Base-by-base conservation (phyloP, 2,113 vertebrate genomes). In the Labeo catla region DNA sequence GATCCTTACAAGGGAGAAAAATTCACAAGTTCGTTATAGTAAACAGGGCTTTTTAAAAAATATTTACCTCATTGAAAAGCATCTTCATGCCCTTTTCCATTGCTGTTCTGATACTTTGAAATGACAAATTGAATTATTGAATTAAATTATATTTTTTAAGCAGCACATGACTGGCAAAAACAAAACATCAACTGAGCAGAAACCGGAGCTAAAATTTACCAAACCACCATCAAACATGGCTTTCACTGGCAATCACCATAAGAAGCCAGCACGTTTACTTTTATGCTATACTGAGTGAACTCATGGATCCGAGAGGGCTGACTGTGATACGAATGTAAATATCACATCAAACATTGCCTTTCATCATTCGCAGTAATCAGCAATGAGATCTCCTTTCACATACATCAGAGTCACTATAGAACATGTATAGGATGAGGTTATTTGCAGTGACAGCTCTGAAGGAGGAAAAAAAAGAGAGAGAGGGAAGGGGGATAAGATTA, bases 401-500 rank as follows among this genome's bases (percentile, higher is more conserved):
- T 34, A 47, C 61, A 72, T 70, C 36, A 83, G 68, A 74, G 72
- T 76, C n/a, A 76, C 11, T 49, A 74, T 47, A 47, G 70, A 47
- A 73, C 11, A 76, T 13, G 68, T 39, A 84, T 16, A 59, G n/a
- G 63, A 70, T 57, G n/a, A 85, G 52, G 57, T 43, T 45, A 49
- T 47, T 50, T 79, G 34, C 28, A 54, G 12, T 23, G 47, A 52
- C 47, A 0, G 47, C 45, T 73, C n/a, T 47, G 47, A 23, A 28
- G 68, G 3, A 39, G 39, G 3, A 4, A 45, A 19, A 81, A 45
- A 66, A 2, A 68, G 50, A 82, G 63, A 66, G 4, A 68, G 50
- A 80, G 63, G 16, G 83, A 52, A 68, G 66, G 86, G 45, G 10
- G 50, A 81, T 16, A 65, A 87, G 91, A 90, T 90, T 88, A 90